Conservation (phyloP, 2,888 invertebrate genomes). For the Eupithecia subfuscata region DNA sequence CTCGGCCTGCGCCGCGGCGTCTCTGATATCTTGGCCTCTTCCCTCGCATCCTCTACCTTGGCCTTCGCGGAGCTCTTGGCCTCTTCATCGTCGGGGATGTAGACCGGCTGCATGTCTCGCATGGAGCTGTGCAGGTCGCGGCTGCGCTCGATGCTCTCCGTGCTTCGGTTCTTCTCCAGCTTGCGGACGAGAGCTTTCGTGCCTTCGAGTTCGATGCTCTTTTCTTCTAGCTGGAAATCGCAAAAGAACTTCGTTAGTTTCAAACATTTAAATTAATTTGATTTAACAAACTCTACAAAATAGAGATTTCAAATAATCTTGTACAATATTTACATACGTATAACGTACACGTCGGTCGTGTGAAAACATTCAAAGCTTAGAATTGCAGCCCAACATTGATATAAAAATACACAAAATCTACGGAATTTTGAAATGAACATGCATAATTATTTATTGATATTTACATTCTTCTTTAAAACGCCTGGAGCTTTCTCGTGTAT, state of each 20-base stretch:
- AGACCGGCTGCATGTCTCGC: constrained; percentile 77
- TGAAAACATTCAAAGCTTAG: background rate
- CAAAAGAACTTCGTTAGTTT: background rate
- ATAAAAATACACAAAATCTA: background rate
- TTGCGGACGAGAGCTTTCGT: constrained; percentile 90
- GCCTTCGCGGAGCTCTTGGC: constrained; percentile 84
- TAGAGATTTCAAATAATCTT: background rate
- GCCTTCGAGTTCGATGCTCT: constrained; percentile 92
- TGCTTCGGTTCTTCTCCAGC: constrained; percentile 85
- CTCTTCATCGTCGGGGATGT: constrained; percentile 76
- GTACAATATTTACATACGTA: background rate
- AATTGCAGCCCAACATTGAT: constrained; percentile 1
- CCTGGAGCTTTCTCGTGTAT: background rate
- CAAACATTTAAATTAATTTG: background rate
- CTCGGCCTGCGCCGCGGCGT: constrained; percentile 81
- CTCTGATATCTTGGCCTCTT: constrained; percentile 85
- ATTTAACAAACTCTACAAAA: background rate
- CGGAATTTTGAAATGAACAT: too few relatives aligned
- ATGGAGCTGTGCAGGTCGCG: constrained; percentile 60
- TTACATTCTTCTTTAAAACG: background rate
- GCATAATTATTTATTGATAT: too few relatives aligned
- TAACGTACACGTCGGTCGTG: background rate
- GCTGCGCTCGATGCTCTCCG: constrained; percentile 46
- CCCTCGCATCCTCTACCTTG: constrained; percentile 63
- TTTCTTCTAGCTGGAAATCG: constrained; percentile 88